Conservation (phyloP, 2,113 vertebrate genomes). For the Oryzias melastigma region DNA sequence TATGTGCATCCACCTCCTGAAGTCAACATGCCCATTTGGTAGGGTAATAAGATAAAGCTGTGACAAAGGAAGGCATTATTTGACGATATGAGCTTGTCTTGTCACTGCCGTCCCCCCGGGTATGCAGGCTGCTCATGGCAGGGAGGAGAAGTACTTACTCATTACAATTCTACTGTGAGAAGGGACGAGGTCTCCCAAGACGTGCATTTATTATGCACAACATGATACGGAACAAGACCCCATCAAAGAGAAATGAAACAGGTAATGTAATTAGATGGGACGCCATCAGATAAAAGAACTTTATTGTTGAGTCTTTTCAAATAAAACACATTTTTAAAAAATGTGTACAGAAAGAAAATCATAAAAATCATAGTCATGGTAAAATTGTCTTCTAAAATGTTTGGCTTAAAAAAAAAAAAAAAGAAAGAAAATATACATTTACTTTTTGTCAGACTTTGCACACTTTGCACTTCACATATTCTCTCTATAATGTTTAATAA, state of each 20-base stretch:
- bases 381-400: slow-evolving; percentile 12
- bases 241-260: slow-evolving; percentile 41
- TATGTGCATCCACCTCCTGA: slow-evolving; percentile 55
- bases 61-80: slow-evolving; percentile 69
- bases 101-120: slow-evolving; percentile 63
- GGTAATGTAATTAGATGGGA: slow-evolving; percentile 36
- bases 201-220: slow-evolving; percentile 48
- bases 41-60: slow-evolving; percentile 62
- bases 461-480: neutral
- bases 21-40: slow-evolving; percentile 45
- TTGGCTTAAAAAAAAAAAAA: slow-evolving; percentile 22
- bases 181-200: slow-evolving; percentile 54
- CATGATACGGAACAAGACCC: slow-evolving; percentile 24
- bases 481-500: slow-evolving; percentile 16
- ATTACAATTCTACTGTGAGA: slow-evolving; percentile 55
- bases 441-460: neutral
- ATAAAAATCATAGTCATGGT: slow-evolving; percentile 4
- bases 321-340: slow-evolving; percentile 11
- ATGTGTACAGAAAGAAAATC: neutral
- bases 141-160: slow-evolving; percentile 62
- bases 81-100: slow-evolving; percentile 60
- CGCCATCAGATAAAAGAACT: slow-evolving; percentile 43
- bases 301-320: slow-evolving; percentile 52
- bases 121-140: slow-evolving; percentile 30
- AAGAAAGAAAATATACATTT: slow-evolving; percentile 33